Percentiles rank a stretch among this genome's conserved stretches.
These are phyloP conservation scores for Menidia beryllina DNA, from an alignment of 2,113 vertebrate species.

Conservation along the genomic window DNA sequence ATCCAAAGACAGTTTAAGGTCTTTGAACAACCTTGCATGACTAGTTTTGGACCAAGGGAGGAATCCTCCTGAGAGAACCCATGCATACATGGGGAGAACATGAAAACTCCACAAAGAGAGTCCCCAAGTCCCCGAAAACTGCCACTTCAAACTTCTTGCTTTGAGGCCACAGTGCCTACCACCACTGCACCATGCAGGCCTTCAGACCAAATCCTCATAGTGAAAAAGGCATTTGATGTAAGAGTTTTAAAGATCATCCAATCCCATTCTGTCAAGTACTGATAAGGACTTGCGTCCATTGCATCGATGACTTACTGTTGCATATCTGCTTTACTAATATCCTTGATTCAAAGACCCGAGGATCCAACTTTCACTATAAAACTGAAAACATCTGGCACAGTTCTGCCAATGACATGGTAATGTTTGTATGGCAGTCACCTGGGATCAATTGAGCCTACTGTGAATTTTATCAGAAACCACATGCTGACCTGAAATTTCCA, in stretches of 20 bases:
- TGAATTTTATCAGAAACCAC: slow-evolving; percentile 53
- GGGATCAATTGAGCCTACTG: slow-evolving; percentile 45
- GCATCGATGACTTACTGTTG: slow-evolving; percentile 1
- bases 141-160: too few relatives aligned
- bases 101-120: too few relatives aligned
- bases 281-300: slow-evolving; percentile 11
- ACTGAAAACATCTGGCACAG: slow-evolving; percentile 28
- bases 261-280: slow-evolving; percentile 1
- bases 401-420: slow-evolving; percentile 20
- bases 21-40: too few relatives aligned
- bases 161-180: too few relatives aligned
- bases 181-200: too few relatives aligned
- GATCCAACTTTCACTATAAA: slow-evolving; percentile 21
- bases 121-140: too few relatives aligned
- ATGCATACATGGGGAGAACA: too few relatives aligned
- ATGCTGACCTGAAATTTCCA: slow-evolving; percentile 52
- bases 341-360: slow-evolving; percentile 2
- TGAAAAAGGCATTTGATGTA: slow-evolving; percentile 43
- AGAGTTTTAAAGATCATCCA: slow-evolving; percentile 34
- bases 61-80: too few relatives aligned
- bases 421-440: slow-evolving; percentile 26
- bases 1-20: slow-evolving; percentile 25
- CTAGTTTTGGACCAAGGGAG: too few relatives aligned
- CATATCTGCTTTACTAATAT: slow-evolving; percentile 3
- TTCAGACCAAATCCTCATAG: slow-evolving; percentile 43